Evolutionary conservation across 2,888 invertebrate species (phyloP).

Genomic region (Vesta saturnalis): DNA sequence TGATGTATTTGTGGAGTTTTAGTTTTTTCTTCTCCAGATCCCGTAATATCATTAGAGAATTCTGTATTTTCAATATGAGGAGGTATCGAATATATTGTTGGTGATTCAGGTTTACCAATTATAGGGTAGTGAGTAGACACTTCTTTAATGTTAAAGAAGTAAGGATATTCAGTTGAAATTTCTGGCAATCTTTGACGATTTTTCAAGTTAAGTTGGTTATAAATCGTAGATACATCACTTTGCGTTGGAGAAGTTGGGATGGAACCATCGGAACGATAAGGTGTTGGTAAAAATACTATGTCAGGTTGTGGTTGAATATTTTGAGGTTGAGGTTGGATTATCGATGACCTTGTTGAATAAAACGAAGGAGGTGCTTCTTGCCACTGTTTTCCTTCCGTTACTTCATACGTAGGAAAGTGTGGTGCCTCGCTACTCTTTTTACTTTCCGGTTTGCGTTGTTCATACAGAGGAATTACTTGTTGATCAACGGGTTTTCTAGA

Average conservation of each 20-base stretch:
- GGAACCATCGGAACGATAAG: slow-evolving; percentile 54
- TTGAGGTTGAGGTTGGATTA: slow-evolving; percentile 18
- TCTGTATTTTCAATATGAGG: slow-evolving; percentile 30
- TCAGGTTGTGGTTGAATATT: slow-evolving; percentile 33
- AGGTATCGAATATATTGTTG: slow-evolving; percentile 27
- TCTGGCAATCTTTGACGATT: slow-evolving; percentile 49
- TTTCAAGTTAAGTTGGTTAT: slow-evolving; percentile 54
- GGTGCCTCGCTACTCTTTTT: slow-evolving; percentile 44
- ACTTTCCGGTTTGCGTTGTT: slow-evolving; percentile 21
- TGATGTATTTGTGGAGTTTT: slow-evolving; percentile 43
- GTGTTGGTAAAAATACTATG: slow-evolving; percentile 59
- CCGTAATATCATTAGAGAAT: slow-evolving; percentile 41
- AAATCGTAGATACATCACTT: slow-evolving; percentile 58
- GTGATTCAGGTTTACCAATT: slow-evolving; percentile 50
- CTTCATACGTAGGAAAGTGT: slow-evolving; percentile 58
- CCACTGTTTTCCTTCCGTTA: slow-evolving; percentile 59
- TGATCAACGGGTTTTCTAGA: slow-evolving; percentile 13
- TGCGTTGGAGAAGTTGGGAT: slow-evolving; percentile 59
- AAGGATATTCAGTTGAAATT: slow-evolving; percentile 40
- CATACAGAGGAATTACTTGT: slow-evolving; percentile 18
- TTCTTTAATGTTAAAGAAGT: slow-evolving; percentile 58
- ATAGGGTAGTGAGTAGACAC: slow-evolving; percentile 62
- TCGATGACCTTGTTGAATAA: slow-evolving; percentile 32
- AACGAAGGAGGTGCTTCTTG: slow-evolving; percentile 40
- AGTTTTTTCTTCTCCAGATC: slow-evolving; percentile 41